Base-by-base conservation (phyloP, 2,797 vertebrate genomes). In the Chromobotia macracanthus region DNA sequence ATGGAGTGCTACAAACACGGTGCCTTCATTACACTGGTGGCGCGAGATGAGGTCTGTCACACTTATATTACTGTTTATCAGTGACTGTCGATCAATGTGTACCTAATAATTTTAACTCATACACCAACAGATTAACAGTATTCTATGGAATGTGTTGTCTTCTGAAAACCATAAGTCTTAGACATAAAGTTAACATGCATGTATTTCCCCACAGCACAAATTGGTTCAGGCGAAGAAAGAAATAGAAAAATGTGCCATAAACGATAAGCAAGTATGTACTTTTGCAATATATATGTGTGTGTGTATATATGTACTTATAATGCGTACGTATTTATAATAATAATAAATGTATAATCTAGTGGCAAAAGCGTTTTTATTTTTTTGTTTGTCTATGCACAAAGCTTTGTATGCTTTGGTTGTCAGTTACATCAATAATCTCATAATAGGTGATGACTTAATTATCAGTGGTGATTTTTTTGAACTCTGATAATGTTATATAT, bases 1-100 rank as follows among this genome's bases (percentile, higher is more conserved):
- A 92, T 99, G 11, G 97, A 99, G 87, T 99, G 98, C 86, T 97
- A 95, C 77, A 96, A 91, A 75, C 97, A 96, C 87, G 97, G 97
- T 67, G 98, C 98, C 2, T 99, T 99, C 88, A 97, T 99, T 90
- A 99, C 97, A 0, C 86, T 99, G 89, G 96, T 99, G 85, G 98
- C 98, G 5, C 93, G 97, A 58, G 93, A 99, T 86, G 97, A 98
- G 96, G 98, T 99, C 16, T 74, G 78, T n/a, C 9, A 25, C n/a
- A 19, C 5, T 44, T 61, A 18, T 9, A 5, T 69, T 28, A 5
- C 31, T 58, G 38, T 55, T 16, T 64, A 16, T 48, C 11, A 31
- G 28, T 58, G 18, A 51, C 23, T 38, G 12, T 77, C 51, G 10
- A 10, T 35, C 2, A 58, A 35, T 13, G 1, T 31, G 4, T 46